Base-by-base conservation (phyloP, 2,113 vertebrate species). In the Anser cygnoides region DNA sequence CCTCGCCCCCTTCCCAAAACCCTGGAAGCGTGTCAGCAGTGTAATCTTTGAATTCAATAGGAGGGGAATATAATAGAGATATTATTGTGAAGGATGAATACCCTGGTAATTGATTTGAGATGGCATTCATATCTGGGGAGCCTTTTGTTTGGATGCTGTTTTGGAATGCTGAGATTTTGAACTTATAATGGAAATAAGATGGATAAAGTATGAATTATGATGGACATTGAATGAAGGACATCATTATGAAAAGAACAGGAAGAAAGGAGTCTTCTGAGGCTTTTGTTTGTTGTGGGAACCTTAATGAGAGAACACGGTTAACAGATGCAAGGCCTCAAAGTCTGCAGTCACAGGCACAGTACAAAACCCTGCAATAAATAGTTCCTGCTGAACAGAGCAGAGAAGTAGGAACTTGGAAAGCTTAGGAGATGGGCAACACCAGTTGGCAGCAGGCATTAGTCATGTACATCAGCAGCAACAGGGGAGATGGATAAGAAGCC, bases 71-170 rank as follows among this genome's bases (percentile, higher is more conserved):
- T 95, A 93, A 96, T 79, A 84, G 86, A 75, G 70, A 86, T 89
- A 94, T 84, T 96, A 84, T 76, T 96, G 70, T 92, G 73, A 95
- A 70, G 80, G 37, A 67, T 93, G 75, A 95, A 93, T 95, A 90
- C 91, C n/a, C 61, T 89, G 84, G 49, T 94, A 94, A 94, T 95
- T 96, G 80, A 87, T 90, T 96, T 87, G 93, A 93, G 73, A 92
- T 88, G 92, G 68, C 80, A 94, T 96, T 96, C 57, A 2, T 94
- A 92, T 96, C 83, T 93, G 68, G 85, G 86, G 68, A 92, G 76
- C 75, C 93, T 94, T 95, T 96, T 96, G 90, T 95, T 95, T 90
- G 74, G 73, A 52, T 84, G 80, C 19, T 87, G 73, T 65, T 96
- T 96, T 90, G 89, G 90, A 95, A 93, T 90, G 90, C 83, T 75